Evolutionary conservation across 64 coral and sea anemone genomes (phyloP).

Genomic region (Dendronephthya gigantea): DNA sequence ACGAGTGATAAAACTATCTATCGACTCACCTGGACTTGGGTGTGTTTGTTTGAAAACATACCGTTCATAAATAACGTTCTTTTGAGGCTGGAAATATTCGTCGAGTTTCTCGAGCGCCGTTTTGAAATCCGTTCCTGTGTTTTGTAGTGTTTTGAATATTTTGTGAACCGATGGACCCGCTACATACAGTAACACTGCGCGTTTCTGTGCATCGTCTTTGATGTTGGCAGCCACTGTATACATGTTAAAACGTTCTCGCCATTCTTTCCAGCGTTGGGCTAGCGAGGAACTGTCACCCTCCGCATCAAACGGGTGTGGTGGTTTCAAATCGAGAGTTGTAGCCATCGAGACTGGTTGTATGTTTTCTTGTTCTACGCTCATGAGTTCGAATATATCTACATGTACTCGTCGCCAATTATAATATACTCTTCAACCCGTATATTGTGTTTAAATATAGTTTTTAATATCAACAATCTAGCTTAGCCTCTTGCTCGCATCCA

Average conservation of each 20-base stretch:
- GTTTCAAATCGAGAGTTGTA: not conserved
- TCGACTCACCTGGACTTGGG: not conserved
- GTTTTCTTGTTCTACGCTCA: too few species aligned
- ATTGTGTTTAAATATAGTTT: too few species aligned
- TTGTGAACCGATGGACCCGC: too few species aligned
- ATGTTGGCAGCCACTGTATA: not conserved
- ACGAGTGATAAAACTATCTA: not conserved
- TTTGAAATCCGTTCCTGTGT: not conserved
- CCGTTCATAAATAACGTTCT: not conserved
- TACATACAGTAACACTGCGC: not conserved
- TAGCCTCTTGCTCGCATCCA: too few species aligned
- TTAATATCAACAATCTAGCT: too few species aligned
- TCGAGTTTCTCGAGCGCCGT: not conserved
- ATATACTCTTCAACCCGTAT: too few species aligned
- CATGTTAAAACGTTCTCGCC: not conserved
- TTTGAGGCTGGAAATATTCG: not conserved
- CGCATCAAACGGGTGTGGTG: not conserved
- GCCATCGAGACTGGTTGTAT: not conserved
- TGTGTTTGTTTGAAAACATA: not conserved
- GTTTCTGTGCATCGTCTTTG: not conserved
- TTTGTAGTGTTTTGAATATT: not conserved
- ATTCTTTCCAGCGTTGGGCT: conserved; percentile 1
- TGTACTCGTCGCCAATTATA: too few species aligned
- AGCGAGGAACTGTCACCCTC: not conserved
- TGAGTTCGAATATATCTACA: too few species aligned